Conservation (phyloP, 2,797 vertebrate genomes). For the Myotis pilosus region DNA sequence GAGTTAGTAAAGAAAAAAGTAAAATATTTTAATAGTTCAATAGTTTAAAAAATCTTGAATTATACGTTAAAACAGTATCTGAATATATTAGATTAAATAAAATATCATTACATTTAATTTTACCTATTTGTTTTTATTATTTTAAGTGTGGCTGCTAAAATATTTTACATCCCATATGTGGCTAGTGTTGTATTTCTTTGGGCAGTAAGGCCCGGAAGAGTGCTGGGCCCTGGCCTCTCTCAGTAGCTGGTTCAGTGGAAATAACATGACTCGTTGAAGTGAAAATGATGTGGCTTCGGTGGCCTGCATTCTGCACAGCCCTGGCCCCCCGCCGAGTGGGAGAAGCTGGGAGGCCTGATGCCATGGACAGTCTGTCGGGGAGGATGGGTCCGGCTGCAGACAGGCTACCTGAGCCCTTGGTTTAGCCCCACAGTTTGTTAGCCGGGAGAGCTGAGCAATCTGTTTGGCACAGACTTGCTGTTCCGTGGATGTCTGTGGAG, state of each 20-base stretch:
- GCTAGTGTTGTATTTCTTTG: background rate
- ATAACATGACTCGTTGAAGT: background rate
- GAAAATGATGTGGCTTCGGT: fast-evolving
- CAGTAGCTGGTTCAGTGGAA: background rate
- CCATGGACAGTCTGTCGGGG: fast-evolving
- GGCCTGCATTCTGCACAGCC: background rate
- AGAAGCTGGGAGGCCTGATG: background rate
- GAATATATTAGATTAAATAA: background rate
- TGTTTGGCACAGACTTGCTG: fast-evolving
- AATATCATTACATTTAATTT: background rate
- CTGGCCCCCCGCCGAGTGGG: too few species aligned
- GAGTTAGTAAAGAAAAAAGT: background rate
- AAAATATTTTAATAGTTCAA: background rate
- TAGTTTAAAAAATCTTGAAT: background rate
- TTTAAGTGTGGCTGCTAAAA: background rate
- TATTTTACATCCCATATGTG: too few species aligned
- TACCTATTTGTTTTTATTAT: background rate
- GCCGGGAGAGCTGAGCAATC: fast-evolving
- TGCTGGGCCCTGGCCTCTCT: background rate
- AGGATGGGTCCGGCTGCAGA: background rate
- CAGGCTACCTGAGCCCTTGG: background rate
- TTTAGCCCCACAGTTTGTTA: background rate
- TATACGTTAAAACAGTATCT: background rate
- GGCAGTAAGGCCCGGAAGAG: background rate
- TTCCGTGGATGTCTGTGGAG: background rate